Evolutionary conservation across 2,797 vertebrate species (phyloP).

Genomic region (Galagoides demidoff): DNA sequence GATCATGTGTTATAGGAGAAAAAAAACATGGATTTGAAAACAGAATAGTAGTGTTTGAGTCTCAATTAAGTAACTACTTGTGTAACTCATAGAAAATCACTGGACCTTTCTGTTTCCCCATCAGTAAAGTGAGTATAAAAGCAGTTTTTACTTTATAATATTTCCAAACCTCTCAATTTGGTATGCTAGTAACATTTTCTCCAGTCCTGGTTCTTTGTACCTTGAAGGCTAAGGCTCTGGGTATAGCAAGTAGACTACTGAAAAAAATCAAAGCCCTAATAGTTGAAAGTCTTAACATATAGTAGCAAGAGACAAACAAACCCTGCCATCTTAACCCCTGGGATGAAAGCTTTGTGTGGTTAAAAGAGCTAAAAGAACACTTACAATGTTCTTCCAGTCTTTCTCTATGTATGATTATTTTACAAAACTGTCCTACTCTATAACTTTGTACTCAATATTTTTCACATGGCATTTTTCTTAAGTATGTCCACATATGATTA

Average conservation of each 20-base stretch:
- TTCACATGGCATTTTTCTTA: neutral
- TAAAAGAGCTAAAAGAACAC: neutral
- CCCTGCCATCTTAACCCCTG: neutral
- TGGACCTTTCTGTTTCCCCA: neutral
- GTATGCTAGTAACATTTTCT: conserved; percentile 9
- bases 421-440: neutral
- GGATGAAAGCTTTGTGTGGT: neutral
- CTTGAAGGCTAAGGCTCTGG: neutral
- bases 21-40: neutral
- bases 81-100: neutral
- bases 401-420: neutral
- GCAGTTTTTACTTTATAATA: neutral
- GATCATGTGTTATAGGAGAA: neutral
- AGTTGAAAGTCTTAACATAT: neutral
- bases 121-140: neutral
- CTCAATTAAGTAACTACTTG: neutral
- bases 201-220: neutral
- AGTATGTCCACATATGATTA: conserved; percentile 5
- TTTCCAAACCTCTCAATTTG: neutral
- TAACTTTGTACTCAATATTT: neutral
- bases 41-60: neutral
- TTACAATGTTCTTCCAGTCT: neutral
- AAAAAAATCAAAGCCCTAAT: neutral
- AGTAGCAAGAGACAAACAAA: neutral
- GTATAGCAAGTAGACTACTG: neutral